Conservation (phyloP, 2,113 vertebrate genomes). For the Lepisosteus osseus region DNA sequence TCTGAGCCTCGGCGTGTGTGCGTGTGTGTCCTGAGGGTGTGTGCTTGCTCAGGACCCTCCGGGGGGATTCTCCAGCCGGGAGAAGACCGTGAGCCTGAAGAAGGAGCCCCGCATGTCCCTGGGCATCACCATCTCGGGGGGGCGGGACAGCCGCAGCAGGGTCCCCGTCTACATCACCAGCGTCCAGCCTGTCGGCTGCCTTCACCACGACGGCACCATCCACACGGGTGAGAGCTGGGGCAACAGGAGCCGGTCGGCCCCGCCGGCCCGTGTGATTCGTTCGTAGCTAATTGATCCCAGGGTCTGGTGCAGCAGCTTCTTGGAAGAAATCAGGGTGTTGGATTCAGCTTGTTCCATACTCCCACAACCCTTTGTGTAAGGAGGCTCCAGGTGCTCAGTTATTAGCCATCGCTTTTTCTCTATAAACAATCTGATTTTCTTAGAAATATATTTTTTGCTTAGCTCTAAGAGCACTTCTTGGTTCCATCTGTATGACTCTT, state of each 20-base stretch:
- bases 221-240: conserved; percentile 68
- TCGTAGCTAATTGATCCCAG: no score
- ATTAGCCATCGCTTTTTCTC: no score
- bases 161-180: conserved; percentile 88
- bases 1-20: background rate
- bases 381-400: no score
- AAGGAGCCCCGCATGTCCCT: conserved; percentile 85
- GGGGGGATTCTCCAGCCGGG: conserved; percentile 74
- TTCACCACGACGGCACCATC: conserved; percentile 84
- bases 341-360: no score
- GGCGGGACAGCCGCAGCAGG: conserved; percentile 79
- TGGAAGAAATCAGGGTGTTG: no score
- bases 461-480: no score
- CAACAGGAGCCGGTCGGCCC: background rate
- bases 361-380: no score
- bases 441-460: no score
- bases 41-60: conserved; percentile 68
- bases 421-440: no score
- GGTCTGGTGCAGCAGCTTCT: no score
- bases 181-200: conserved; percentile 84
- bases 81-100: conserved; percentile 81
- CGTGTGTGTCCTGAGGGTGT: conserved; percentile 3
- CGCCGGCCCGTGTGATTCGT: background rate
- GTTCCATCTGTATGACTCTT: no score
- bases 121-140: conserved; percentile 88